These are phyloP conservation scores for Stomatorhinus walkeri DNA, from an alignment of 2,797 vertebrate genomes.

Conservation along the genomic window DNA sequence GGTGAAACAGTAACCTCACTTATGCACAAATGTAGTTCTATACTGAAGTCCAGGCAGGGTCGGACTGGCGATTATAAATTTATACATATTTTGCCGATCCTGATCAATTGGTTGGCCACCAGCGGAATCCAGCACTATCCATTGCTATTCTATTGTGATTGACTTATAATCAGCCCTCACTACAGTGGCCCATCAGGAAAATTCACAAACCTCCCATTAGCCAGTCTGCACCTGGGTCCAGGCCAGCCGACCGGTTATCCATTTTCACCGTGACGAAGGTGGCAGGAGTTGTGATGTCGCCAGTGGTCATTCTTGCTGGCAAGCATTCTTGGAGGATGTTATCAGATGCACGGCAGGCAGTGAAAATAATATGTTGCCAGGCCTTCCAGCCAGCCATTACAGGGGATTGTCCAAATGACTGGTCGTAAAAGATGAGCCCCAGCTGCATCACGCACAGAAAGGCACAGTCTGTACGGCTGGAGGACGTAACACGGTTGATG, in stretches of 20 bases:
- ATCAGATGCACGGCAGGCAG: neutral
- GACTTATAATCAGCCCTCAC: neutral
- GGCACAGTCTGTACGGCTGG: neutral
- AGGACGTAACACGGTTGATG: neutral
- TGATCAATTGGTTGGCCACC: neutral
- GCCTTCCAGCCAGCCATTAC: neutral
- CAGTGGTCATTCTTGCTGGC: neutral
- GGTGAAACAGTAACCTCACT: neutral
- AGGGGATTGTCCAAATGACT: neutral
- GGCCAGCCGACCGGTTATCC: neutral
- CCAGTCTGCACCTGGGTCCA: neutral
- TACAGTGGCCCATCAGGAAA: neutral
- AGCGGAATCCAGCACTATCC: neutral
- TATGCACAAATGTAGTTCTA: neutral
- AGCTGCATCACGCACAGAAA: neutral
- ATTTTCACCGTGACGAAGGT: neutral
- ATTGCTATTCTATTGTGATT: neutral
- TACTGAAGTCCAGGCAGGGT: neutral
- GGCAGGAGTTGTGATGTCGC: neutral
- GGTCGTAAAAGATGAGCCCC: neutral
- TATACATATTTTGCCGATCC: neutral
- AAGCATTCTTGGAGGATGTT: neutral
- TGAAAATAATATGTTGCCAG: neutral
- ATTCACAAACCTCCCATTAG: neutral
- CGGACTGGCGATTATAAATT: neutral